Conservation (phyloP, 1,140 invertebrate genomes). For the Psix sp. region DNA sequence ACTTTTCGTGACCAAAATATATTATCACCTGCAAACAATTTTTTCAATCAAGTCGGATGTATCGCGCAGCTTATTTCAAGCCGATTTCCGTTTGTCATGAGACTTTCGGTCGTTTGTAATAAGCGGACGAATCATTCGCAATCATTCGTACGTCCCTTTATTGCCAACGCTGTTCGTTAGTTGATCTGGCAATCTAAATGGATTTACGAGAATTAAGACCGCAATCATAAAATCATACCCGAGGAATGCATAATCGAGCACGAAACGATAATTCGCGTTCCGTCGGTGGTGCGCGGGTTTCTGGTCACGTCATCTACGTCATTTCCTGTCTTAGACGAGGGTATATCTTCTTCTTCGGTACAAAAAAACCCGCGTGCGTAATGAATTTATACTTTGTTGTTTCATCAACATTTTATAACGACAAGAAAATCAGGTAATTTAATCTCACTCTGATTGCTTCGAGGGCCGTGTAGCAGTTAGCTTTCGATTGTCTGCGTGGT, state of each 20-base stretch:
- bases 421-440: slow-evolving; percentile 45
- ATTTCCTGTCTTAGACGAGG: slow-evolving; percentile 61
- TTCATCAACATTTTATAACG: slow-evolving; percentile 48
- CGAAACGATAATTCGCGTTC: slow-evolving; percentile 62
- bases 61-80: background rate
- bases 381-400: slow-evolving; percentile 55
- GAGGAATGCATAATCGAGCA: slow-evolving; percentile 63
- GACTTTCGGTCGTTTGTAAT: slow-evolving; percentile 16
- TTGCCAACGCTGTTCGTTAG: slow-evolving; percentile 55
- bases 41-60: too few species aligned
- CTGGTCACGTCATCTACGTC: slow-evolving; percentile 57
- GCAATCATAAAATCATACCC: slow-evolving; percentile 66
- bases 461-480: background rate
- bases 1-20: too few species aligned
- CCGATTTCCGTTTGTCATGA: slow-evolving; percentile 26
- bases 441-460: slow-evolving; percentile 40
- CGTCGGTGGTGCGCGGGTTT: slow-evolving; percentile 42
- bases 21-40: too few species aligned
- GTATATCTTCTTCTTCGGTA: slow-evolving; percentile 48
- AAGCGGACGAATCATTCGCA: slow-evolving; percentile 28
- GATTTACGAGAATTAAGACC: slow-evolving; percentile 62
- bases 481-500: slow-evolving; percentile 31
- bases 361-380: slow-evolving; percentile 42
- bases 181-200: slow-evolving; percentile 58
- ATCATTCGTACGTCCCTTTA: slow-evolving; percentile 41